Conservation (phyloP, 2,888 invertebrate genomes). For the Calameuta pallipes region DNA sequence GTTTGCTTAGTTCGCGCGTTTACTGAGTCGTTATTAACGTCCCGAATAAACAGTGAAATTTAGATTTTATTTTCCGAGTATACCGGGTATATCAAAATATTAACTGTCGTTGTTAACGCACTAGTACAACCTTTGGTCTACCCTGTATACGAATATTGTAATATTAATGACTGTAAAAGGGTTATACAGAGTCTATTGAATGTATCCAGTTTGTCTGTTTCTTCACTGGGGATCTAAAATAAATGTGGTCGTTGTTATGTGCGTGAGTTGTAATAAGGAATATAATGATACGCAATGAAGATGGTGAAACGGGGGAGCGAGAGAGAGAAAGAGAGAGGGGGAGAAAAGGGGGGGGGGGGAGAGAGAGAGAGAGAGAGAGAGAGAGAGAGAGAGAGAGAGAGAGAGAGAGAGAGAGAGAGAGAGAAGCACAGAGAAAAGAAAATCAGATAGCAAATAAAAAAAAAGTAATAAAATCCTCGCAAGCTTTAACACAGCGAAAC, state of each 20-base stretch:
- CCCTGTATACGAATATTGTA: neutral
- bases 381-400: neutral
- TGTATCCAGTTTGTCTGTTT: neutral
- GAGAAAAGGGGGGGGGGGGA: no score
- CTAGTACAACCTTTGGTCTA: neutral
- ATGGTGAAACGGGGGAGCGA: no score
- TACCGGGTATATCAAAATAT: neutral
- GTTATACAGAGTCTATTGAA: neutral
- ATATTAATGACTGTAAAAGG: neutral
- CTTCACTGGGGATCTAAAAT: neutral
- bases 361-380: no score
- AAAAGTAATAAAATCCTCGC: no score
- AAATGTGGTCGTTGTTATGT: neutral
- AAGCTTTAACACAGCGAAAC: no score
- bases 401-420: conserved; percentile 16
- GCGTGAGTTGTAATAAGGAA: neutral
- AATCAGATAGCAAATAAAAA: no score
- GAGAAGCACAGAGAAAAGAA: no score
- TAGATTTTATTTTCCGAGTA: neutral
- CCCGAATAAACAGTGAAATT: neutral
- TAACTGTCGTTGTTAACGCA: neutral
- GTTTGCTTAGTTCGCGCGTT: neutral
- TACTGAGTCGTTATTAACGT: neutral
- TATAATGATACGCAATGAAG: neutral
- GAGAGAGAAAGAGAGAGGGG: no score